These are phyloP conservation scores for Rhagoletis zephyria DNA, from an alignment of 1,140 invertebrate species.

Conservation along the genomic window DNA sequence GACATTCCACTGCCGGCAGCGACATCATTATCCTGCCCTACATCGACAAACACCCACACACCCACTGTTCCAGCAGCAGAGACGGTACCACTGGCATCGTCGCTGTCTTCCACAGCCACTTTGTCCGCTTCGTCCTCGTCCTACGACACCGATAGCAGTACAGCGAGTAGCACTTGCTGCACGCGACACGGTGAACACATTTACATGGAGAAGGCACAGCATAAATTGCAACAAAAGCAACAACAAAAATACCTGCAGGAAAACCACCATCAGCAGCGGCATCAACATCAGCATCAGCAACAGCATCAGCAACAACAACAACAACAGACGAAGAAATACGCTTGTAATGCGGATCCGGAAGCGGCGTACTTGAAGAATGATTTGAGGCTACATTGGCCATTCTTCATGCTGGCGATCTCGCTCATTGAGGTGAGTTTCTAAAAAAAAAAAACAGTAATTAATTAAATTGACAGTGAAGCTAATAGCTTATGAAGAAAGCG, in stretches of 20 bases:
- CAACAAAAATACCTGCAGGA: neutral
- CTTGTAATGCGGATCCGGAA: slow-evolving; percentile 59
- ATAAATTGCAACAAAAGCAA: slow-evolving; percentile 54
- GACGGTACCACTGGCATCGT: neutral
- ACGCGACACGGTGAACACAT: slow-evolving; percentile 70
- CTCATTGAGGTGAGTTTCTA: slow-evolving; percentile 84
- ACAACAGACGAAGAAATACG: slow-evolving; percentile 41
- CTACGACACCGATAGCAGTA: slow-evolving; percentile 71
- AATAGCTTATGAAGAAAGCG: too few relatives aligned
- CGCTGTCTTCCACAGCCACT: neutral
- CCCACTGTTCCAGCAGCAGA: slow-evolving; percentile 14
- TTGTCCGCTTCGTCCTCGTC: slow-evolving; percentile 60
- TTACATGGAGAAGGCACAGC: slow-evolving; percentile 64
- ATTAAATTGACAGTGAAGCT: neutral
- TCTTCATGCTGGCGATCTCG: slow-evolving; percentile 90
- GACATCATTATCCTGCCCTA: neutral
- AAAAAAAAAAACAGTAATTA: neutral
- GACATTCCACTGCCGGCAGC: slow-evolving; percentile 67
- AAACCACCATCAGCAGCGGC: neutral
- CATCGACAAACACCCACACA: neutral
- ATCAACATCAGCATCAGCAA: slow-evolving; percentile 52
- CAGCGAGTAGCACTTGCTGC: slow-evolving; percentile 70
- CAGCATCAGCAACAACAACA: slow-evolving; percentile 56
- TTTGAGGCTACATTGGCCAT: slow-evolving; percentile 75
- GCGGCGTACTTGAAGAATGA: slow-evolving; percentile 64